phyloP scores from a whole-genome alignment of 1,140 invertebrate genomes.

The Rhopalosiphum maidis region DNA sequence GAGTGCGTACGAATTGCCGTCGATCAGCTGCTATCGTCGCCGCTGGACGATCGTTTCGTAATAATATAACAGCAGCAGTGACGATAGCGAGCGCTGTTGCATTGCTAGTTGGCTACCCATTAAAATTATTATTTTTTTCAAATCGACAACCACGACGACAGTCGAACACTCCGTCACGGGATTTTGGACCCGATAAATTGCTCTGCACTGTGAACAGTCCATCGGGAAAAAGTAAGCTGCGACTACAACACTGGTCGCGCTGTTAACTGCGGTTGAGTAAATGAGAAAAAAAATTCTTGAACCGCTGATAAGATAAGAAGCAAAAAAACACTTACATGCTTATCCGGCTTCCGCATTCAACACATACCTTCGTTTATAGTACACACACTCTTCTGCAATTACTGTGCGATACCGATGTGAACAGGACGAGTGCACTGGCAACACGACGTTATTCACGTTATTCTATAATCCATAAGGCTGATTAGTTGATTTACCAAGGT shows the following conservation, averaged over 20 bases:
- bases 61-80: not conserved
- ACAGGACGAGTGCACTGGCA: not conserved
- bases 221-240: not conserved
- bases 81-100: too few species aligned
- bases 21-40: not conserved
- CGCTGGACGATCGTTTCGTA: not conserved
- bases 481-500: not conserved
- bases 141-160: not conserved
- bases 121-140: not conserved
- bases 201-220: too few species aligned
- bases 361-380: not conserved
- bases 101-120: not conserved
- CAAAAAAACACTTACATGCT: not conserved
- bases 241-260: not conserved
- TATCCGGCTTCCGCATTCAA: conserved; percentile 5
- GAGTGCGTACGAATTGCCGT: not conserved
- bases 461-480: not conserved
- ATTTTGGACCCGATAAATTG: not conserved
- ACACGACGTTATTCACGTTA: not conserved
- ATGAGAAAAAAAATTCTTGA: not conserved
- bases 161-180: not conserved
- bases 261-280: too few species aligned
- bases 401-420: not conserved
- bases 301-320: not conserved
- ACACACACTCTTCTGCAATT: not conserved